These are phyloP conservation scores for Dreissena rostriformis DNA, from an alignment of 1,140 invertebrate species.

Conservation along the genomic window DNA sequence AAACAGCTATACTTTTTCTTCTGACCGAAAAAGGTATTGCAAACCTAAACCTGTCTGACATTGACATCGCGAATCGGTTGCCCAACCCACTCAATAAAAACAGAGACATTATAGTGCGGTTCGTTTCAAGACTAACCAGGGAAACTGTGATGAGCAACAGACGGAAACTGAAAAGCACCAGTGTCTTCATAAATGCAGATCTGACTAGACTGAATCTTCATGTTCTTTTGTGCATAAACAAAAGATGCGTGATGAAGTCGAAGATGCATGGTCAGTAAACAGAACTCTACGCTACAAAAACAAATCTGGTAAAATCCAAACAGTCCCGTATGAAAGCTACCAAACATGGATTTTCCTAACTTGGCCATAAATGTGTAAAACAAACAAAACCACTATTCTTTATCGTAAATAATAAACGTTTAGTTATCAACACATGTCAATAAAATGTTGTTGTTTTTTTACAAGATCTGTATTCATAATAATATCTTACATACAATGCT, in stretches of 20 bases:
- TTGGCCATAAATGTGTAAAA: too few relatives aligned
- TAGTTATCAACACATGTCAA: too few relatives aligned
- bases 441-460: too few relatives aligned
- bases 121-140: neutral
- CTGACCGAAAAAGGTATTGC: neutral
- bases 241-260: neutral
- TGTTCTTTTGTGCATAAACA: neutral
- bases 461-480: too few relatives aligned
- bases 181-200: neutral
- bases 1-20: neutral
- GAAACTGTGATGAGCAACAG: neutral
- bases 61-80: conserved; percentile 3
- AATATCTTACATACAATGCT: too few relatives aligned
- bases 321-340: neutral
- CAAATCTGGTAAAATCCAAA: neutral
- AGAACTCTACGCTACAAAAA: neutral
- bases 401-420: too few relatives aligned
- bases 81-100: neutral
- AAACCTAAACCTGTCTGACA: neutral
- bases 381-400: too few relatives aligned
- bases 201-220: conserved; percentile 3
- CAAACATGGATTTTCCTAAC: conserved; percentile 6
- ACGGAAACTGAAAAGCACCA: neutral
- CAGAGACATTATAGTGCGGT: conserved; percentile 9
- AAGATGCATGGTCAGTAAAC: neutral